Evolutionary conservation across 2,888 invertebrate species (phyloP), one percentile per base, ranked within the genome.

Genomic region (Laspeyria flexula): DNA sequence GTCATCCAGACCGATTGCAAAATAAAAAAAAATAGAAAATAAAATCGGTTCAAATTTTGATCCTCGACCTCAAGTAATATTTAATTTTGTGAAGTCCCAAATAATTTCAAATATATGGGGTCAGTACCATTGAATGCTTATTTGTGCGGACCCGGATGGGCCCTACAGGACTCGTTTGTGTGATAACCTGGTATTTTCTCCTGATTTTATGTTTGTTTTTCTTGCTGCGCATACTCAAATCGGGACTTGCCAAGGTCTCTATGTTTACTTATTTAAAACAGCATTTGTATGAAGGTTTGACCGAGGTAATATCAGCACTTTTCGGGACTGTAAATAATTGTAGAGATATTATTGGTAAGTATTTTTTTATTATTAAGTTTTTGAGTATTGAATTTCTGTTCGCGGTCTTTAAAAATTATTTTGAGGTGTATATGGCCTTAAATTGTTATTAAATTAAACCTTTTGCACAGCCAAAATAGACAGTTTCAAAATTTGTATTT

Each of bases 151-250:
- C 46, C 54, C 60, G 44, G 60, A 77, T 58, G 68, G 60, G 61
- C 58, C 80, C 76, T 49, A 33, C 40, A 44, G 77, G 77, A 47
- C 65, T 49, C 74, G 56, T 77, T 71, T 52, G 43, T 43, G 60
- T 76, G 76, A 80, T 79, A 79, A 74, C 79, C 73, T 70, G 77
- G 52, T 39, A 56, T 67, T 63, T 65, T 52, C 56, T 55, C 58
- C 73, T 57, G 73, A 71, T 80, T 79, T 80, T 66, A 75, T 68
- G 64, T 73, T 59, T 56, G 64, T 69, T 67, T 71, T 65, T 56
- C 65, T 60, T 62, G 50, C 42, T 49, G 43, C 56, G 34, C 46
- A 12, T 15, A 12, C 43, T 12, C 46, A 10, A 10, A 6, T 9
- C 11, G 16, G 27, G 13, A 13, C 10, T 23, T 5, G 13, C 38